phyloP scores from a whole-genome alignment of 2,113 vertebrate genomes.

The Sterna hirundo region DNA sequence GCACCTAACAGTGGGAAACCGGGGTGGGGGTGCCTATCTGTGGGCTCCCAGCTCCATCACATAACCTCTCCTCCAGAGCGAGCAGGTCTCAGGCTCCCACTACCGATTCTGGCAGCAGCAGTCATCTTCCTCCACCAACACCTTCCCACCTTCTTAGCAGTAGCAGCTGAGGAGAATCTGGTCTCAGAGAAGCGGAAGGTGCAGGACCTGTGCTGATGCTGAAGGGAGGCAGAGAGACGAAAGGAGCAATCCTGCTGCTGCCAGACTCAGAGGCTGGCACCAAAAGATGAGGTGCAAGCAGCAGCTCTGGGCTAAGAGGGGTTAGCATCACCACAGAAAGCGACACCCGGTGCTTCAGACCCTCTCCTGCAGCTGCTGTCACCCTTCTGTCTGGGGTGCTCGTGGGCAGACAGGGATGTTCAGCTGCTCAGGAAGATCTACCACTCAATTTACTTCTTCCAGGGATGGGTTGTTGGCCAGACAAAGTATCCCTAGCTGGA shows the following conservation, averaged over 20 bases:
- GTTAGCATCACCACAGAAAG: not conserved
- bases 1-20: not conserved
- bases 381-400: not conserved
- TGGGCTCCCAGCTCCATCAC: not conserved
- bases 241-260: not conserved
- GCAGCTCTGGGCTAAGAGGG: not conserved
- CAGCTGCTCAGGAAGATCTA: not conserved
- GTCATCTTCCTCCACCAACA: not conserved
- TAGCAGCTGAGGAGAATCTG: not conserved
- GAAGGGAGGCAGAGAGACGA: not conserved
- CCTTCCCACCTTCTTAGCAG: not conserved
- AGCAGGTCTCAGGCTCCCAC: not conserved
- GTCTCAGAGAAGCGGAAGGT: not conserved
- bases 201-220: not conserved
- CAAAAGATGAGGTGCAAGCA: not conserved
- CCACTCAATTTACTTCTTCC: not conserved
- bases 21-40: not conserved
- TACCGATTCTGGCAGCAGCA: not conserved
- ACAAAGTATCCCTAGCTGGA: not conserved
- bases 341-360: rapidly evolving
- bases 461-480: not conserved
- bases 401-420: not conserved
- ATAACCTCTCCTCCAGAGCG: not conserved
- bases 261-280: not conserved
- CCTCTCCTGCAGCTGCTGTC: not conserved